phyloP scores from a whole-genome alignment of 2,888 invertebrate genomes.

The Drosophila kokeensis region DNA sequence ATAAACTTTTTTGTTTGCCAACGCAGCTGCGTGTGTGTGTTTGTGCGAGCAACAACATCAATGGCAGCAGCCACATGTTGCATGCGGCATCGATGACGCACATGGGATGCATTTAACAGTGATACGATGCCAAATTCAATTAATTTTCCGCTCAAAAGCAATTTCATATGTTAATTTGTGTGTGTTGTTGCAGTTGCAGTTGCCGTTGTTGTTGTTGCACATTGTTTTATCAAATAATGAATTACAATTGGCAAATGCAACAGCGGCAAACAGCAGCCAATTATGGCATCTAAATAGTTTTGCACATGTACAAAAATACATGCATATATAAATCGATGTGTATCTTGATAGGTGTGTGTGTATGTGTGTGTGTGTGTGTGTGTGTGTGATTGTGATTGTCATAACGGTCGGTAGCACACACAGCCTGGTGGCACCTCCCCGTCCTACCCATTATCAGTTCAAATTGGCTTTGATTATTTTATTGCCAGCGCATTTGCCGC shows the following conservation, averaged over 20 bases:
- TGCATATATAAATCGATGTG: constrained; percentile 22
- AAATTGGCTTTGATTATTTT: constrained; percentile 79
- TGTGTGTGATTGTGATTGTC: constrained; percentile 29
- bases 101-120: constrained; percentile 61
- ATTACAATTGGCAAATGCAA: constrained; percentile 27
- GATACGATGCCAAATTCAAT: constrained; percentile 76
- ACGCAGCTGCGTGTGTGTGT: background rate
- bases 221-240: constrained; percentile 39
- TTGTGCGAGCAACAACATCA: background rate
- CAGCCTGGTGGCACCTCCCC: constrained; percentile 15
- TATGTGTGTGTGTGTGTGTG: constrained; percentile 15
- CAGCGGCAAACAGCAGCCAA: constrained; percentile 49
- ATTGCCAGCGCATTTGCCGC: constrained; percentile 75
- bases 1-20: background rate
- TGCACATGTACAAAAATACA: constrained; percentile 22
- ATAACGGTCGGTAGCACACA: constrained; percentile 21
- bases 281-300: constrained; percentile 79
- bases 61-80: constrained; percentile 64
- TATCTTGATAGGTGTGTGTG: constrained; percentile 4
- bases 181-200: constrained; percentile 10
- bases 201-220: constrained; percentile 15
- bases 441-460: constrained; percentile 4
- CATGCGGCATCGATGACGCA: constrained; percentile 53
- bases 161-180: constrained; percentile 78
- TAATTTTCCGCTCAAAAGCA: constrained; percentile 72